Base-by-base conservation (phyloP, 2,797 vertebrate genomes). In the Clamator glandarius region DNA sequence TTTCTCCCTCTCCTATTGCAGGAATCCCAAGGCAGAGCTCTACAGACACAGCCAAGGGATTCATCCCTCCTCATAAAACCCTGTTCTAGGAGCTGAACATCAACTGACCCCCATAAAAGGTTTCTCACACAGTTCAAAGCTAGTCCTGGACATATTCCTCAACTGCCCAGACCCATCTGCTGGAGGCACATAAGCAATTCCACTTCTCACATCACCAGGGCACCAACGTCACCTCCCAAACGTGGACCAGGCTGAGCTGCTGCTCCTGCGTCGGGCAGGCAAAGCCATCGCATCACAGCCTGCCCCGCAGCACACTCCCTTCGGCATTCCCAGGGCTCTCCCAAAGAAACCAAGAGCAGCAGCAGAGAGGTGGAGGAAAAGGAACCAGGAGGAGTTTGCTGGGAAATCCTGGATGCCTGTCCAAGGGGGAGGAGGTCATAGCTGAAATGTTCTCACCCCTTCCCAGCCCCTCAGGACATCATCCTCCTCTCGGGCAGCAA, bases 71-170 rank as follows among this genome's bases (percentile, higher is more conserved):
- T 51, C 1, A 2, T 18, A 48, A 72, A 57, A 44, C 17, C 0
- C 0, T 4, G 15, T 8, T 41, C 15, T 72, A 42, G 64, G 23
- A 77, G 39, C 58, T 55, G 73, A 82, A 63, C 2, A 1, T 15
- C 4, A 16, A 79, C 55, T 35, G 50, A 11, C 1, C 8, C 19
- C 19, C 3, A 2, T 14, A 1, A 19, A 66, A 57, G 3, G n/a
- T 41, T 59, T 20, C 39, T 21, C 29, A 12, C 35, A 4, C 48
- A 36, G 26, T 44, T 46, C 36, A 12, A 19, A 78, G 42, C 5
- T 2, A 6, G 20, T 62, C 46, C 67, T 9, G 1, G 29, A 55
- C 42, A 33, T 2, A 36, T 9, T 69, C 15, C 28, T 24, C 14
- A n/a, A 9, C 42, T 11, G 28, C 8, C 75, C 75, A 74, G 26